These are phyloP conservation scores for Anguilla japonica DNA, from an alignment of 2,113 vertebrate genomes.

Conservation along the genomic window DNA sequence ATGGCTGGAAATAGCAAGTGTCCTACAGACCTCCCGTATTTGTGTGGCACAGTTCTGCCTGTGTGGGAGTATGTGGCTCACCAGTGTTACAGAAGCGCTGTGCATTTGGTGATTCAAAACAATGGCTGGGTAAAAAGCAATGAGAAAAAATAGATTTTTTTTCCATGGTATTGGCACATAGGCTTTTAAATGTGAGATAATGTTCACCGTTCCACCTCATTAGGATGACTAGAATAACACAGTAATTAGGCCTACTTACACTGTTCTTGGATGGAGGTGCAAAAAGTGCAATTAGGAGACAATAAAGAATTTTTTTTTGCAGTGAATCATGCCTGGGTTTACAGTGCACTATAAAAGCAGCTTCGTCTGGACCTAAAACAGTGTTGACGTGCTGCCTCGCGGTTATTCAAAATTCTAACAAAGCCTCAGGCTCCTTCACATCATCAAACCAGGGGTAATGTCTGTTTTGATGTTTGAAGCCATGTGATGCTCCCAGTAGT, in stretches of 20 bases:
- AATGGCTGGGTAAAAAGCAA: not conserved
- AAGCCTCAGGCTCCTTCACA: not conserved
- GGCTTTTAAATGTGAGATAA: not conserved
- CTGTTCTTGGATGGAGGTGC: not conserved
- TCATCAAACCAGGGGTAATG: not conserved
- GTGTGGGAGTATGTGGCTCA: too few species aligned
- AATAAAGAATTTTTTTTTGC: not conserved
- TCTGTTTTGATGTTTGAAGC: not conserved
- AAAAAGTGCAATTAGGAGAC: slow-evolving; percentile 5
- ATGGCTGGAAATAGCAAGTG: too few species aligned
- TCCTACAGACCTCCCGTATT: too few species aligned
- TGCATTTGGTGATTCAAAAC: not conserved
- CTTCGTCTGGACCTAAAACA: not conserved
- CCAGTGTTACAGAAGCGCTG: not conserved
- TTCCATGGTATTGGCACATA: not conserved
- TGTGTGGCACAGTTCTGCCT: too few species aligned
- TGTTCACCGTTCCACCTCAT: not conserved
- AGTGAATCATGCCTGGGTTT: not conserved
- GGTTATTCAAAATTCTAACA: not conserved
- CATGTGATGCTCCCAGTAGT: not conserved
- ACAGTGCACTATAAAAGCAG: not conserved
- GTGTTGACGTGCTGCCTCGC: not conserved
- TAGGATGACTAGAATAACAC: not conserved
- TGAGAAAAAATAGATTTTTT: not conserved
- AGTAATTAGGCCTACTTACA: not conserved